Base-by-base conservation (phyloP, 2,113 vertebrate genomes). In the Misgurnus anguillicaudatus region DNA sequence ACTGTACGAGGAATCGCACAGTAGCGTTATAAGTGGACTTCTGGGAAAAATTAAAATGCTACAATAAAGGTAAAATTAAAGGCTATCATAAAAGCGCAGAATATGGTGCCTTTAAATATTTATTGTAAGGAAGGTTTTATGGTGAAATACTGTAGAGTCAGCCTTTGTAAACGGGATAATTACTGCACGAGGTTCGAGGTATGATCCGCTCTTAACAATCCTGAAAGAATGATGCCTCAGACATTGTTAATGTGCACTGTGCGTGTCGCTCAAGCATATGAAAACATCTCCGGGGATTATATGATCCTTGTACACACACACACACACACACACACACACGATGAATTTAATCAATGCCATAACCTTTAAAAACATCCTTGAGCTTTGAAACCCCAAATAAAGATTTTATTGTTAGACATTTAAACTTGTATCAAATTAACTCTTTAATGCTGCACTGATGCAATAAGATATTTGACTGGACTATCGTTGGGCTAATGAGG, bases 191-290 rank as follows among this genome's bases (percentile, higher is more conserved):
- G 39, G 71, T 42, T 79, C 9, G 19, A 31, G 17, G 61, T 82
- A 62, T 69, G 63, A 82, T 79, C 77, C 42, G 13, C 31, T 57
- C 61, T 9, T 11, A 48, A 55, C 57, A 75, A 62, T 51, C 68
- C 69, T 68, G 19, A 74, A 62, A 66, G 72, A 71, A 71, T 60
- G 72, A 69, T 39, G 31, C 47, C 62, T 62, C 5, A 61, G 39
- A 71, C 63, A 71, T 80, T 76, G 74, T 83, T 80, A 65, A 48
- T 71, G 77, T 83, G 76, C 77, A 80, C 24, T 21, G 31, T 61
- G 77, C 65, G 39, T 79, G 82, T 83, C 72, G 79, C 74, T 80
- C 60, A n/a, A 61, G 73, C 70, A 79, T 81, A 79, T 71, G 66
- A 74, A 81, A 79, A 79, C 58, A 71, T 64, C 60, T 80, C 45